phyloP scores from a whole-genome alignment of 2,888 invertebrate species.

The Cheilosia vernalis region DNA sequence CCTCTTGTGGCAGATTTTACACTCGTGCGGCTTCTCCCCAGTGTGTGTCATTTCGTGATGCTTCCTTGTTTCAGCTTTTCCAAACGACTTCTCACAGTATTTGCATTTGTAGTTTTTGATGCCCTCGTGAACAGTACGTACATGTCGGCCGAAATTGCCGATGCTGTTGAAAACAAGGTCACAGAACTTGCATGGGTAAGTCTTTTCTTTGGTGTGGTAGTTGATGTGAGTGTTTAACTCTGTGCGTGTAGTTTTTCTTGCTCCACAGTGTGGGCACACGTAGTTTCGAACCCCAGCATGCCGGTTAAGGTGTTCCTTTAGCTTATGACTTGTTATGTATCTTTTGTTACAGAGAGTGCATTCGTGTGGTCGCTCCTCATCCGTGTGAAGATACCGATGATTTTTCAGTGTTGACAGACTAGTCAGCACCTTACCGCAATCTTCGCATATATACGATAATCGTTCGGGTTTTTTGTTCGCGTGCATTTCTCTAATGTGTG shows the following conservation, averaged over 20 bases:
- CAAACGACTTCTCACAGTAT: slow-evolving; percentile 81
- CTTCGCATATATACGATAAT: slow-evolving; percentile 80
- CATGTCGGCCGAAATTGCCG: slow-evolving; percentile 81
- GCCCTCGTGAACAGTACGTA: slow-evolving; percentile 82
- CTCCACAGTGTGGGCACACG: slow-evolving; percentile 82
- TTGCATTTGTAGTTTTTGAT: slow-evolving; percentile 81
- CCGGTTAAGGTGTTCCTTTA: slow-evolving; percentile 81
- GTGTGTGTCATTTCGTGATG: slow-evolving; percentile 83
- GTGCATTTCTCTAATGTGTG: slow-evolving; percentile 79
- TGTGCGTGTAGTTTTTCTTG: slow-evolving; percentile 81
- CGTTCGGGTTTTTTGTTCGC: slow-evolving; percentile 71
- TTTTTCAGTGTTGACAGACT: slow-evolving; percentile 81
- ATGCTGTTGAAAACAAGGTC: slow-evolving; percentile 81
- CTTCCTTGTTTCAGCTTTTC: slow-evolving; percentile 82
- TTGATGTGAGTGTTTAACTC: slow-evolving; percentile 82
- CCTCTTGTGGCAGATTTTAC: slow-evolving; percentile 80
- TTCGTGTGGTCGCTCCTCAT: slow-evolving; percentile 81
- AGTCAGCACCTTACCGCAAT: slow-evolving; percentile 81
- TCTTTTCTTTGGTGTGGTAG: slow-evolving; percentile 81
- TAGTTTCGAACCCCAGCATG: slow-evolving; percentile 82
- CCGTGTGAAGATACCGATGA: slow-evolving; percentile 81
- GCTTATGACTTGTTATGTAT: slow-evolving; percentile 81
- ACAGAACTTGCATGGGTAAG: slow-evolving; percentile 81
- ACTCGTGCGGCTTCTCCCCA: slow-evolving; percentile 82
- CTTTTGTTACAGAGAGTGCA: slow-evolving; percentile 81